Base-by-base conservation (phyloP, 1,140 invertebrate genomes). In the Anastrepha obliqua region DNA sequence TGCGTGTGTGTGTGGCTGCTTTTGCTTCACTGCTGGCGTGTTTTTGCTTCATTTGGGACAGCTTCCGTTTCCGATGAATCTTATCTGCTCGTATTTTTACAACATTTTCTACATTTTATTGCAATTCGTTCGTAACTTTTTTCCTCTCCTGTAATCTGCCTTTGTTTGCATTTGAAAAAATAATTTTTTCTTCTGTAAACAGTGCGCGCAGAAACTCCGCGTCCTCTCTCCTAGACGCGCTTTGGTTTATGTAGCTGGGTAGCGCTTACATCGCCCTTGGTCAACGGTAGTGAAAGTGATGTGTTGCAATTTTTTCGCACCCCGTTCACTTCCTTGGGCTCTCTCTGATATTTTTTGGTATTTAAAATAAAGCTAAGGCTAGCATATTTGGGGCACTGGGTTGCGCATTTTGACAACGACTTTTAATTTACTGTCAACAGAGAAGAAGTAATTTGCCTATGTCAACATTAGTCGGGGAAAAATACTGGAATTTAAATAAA, bases 401-500 rank as follows among this genome's bases (percentile, higher is more conserved):
- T 47, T 15, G 47, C 9, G 55, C n/a, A 55, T 81, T 55, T 20
- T 44, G 44, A 58, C 44, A 81, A 8, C 0, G 47, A 55, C 74
- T 55, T 47, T 13, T 55, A 81, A 81, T 81, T 58, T 81, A n/a
- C 74, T 81, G 74, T 58, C 51, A 81, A 58, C 74, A 81, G 17
- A 2, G 47, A 47, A 29, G 20, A 55, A 81, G n/a, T 58, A 44
- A 81, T 81, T 81, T 55, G 17, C 2, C 47, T 81, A 55, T 15
- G 9, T 42, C 51, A 81, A 81, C 55, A 81, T 55, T 42, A 9
- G 47, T 4, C 9, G 44, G 20, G 5, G 44, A 6, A 13, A 17
- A 81, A 51, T 29, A 51, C 2, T 20, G 44, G 2, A 81, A 81
- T 42, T 47, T 15, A 47, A 44, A 44, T 74, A 74, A 55, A 47